Conservation (phyloP, 2,113 vertebrate genomes). For the Sinocyclocheilus maitianheensis region DNA sequence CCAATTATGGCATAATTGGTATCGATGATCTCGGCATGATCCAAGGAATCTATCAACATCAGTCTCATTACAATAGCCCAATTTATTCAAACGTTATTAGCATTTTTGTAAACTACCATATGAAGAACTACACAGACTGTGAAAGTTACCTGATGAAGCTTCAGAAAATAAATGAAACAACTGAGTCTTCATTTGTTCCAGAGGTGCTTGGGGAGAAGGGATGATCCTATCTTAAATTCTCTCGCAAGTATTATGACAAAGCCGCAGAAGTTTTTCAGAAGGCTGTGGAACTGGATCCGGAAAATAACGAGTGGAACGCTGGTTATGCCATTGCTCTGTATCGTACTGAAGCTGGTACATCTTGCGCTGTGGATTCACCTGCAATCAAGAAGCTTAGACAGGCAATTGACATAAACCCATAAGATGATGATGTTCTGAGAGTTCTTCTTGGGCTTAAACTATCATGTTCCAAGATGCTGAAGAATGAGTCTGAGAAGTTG, state of each 20-base stretch:
- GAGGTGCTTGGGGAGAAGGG: conserved; percentile 75
- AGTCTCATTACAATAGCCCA: too few relatives aligned
- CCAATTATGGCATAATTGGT: too few relatives aligned
- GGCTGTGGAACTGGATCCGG: conserved; percentile 71
- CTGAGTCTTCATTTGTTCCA: conserved; percentile 60
- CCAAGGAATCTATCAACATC: too few relatives aligned
- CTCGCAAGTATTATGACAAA: conserved; percentile 63
- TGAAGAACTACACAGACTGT: conserved; percentile 47
- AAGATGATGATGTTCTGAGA: too few relatives aligned
- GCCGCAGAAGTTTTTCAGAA: conserved; percentile 76
- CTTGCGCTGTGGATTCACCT: not conserved
- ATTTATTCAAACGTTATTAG: too few relatives aligned
- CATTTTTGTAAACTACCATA: conserved; percentile 41
- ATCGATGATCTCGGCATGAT: too few relatives aligned
- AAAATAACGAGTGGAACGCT: conserved; percentile 70
- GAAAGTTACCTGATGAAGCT: conserved; percentile 53
- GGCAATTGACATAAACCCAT: too few relatives aligned
- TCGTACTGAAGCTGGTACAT: conserved; percentile 40
- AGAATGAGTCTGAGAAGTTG: too few relatives aligned
- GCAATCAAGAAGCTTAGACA: too few relatives aligned
- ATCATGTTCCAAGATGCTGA: too few relatives aligned
- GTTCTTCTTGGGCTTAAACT: too few relatives aligned
- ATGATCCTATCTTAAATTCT: conserved; percentile 75
- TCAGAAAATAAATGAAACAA: conserved; percentile 52
- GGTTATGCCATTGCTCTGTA: conserved; percentile 74